phyloP scores from a whole-genome alignment of 2,113 vertebrate species.

The Cavia aperea region DNA sequence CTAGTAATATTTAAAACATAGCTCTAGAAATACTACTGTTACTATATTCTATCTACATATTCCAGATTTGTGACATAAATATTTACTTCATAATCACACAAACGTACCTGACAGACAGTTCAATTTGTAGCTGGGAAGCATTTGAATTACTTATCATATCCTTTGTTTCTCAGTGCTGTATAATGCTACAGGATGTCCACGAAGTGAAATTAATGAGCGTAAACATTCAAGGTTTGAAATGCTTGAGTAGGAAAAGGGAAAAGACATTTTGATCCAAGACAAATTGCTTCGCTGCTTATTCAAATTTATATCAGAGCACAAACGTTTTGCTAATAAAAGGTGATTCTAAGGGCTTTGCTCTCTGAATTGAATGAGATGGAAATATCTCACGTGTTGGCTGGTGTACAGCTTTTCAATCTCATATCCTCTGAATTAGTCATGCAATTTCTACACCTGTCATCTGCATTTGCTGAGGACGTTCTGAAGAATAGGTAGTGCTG shows the following conservation, averaged over 20 bases:
- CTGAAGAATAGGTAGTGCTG: slow-evolving; percentile 34
- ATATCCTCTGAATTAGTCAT: slow-evolving; percentile 38
- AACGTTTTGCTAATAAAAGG: slow-evolving; percentile 55
- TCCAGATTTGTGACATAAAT: background rate
- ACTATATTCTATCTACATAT: slow-evolving; percentile 6
- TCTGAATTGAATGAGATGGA: slow-evolving; percentile 29
- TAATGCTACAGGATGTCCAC: background rate
- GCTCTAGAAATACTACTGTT: background rate
- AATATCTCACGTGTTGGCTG: slow-evolving; percentile 7
- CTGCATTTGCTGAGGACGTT: slow-evolving; percentile 47
- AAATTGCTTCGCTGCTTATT: slow-evolving; percentile 48
- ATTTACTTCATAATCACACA: background rate
- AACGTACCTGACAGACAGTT: background rate
- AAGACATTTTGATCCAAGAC: slow-evolving; percentile 47
- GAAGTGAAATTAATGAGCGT: background rate
- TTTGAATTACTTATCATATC: slow-evolving; percentile 8
- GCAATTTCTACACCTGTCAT: slow-evolving; percentile 51
- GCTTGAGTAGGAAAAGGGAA: background rate
- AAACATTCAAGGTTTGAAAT: slow-evolving; percentile 4
- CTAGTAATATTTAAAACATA: background rate
- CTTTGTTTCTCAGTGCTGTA: background rate
- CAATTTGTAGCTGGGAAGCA: background rate
- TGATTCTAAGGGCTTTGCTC: slow-evolving; percentile 24
- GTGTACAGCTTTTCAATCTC: slow-evolving; percentile 13
- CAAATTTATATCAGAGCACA: slow-evolving; percentile 38